Evolutionary conservation across 2,113 vertebrate genomes (phyloP).

Genomic region (Myotis lucifugus): DNA sequence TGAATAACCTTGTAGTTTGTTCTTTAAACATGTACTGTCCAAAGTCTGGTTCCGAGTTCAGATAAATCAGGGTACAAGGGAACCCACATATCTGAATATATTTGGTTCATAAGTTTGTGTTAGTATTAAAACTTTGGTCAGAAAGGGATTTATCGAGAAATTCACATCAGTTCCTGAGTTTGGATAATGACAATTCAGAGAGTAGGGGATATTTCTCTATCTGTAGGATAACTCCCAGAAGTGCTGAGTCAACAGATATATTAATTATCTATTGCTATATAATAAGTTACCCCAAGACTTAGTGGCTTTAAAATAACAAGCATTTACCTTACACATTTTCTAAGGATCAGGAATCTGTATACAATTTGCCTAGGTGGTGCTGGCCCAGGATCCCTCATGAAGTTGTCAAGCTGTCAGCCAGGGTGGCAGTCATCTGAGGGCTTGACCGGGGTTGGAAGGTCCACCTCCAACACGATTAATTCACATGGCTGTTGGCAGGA

Average conservation of each 20-base stretch:
- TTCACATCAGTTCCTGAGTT: background rate
- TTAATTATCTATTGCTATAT: background rate
- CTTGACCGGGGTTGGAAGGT: background rate
- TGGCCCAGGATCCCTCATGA: background rate
- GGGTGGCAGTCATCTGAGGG: background rate
- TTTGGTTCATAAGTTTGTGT: constrained; percentile 40
- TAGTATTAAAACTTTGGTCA: background rate
- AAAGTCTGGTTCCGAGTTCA: background rate
- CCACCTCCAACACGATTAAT: background rate
- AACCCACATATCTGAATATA: constrained; percentile 20
- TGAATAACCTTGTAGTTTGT: background rate
- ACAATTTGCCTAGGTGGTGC: background rate
- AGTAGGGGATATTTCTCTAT: background rate
- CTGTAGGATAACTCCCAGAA: background rate
- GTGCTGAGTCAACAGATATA: background rate
- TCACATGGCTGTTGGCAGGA: background rate
- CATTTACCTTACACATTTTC: background rate
- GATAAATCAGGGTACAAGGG: background rate
- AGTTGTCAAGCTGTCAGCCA: background rate
- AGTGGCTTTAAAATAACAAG: constrained; percentile 14
- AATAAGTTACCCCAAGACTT: background rate
- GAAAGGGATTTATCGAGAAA: background rate
- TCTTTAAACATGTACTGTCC: background rate
- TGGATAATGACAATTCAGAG: background rate
- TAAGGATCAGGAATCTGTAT: background rate